These are phyloP conservation scores for Pseudorectes ferrugineus DNA, from an alignment of 2,113 vertebrate genomes.

Conservation along the genomic window DNA sequence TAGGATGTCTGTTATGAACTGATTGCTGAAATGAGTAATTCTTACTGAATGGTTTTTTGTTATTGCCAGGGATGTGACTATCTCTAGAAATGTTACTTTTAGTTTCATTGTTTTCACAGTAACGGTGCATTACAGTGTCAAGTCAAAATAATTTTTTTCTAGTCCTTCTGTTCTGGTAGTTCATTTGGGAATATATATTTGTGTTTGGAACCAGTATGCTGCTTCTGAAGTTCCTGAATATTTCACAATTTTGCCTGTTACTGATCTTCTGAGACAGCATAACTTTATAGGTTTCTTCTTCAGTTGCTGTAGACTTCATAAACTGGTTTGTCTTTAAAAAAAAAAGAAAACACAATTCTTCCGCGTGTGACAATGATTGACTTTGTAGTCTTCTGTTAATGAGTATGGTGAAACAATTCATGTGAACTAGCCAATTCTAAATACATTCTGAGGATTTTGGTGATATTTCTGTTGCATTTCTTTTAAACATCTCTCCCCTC, in stretches of 20 bases:
- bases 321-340: background rate
- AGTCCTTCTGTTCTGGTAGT: conserved; percentile 65
- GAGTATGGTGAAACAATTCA: background rate
- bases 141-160: conserved; percentile 64
- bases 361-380: background rate
- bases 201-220: conserved; percentile 23
- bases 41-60: conserved; percentile 37
- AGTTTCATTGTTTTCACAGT: conserved; percentile 68
- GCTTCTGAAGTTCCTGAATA: conserved; percentile 40
- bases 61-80: conserved; percentile 25
- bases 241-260: conserved; percentile 51
- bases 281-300: background rate
- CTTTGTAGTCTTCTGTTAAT: background rate
- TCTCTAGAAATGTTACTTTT: conserved; percentile 68
- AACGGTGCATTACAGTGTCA: conserved; percentile 67
- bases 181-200: conserved; percentile 59
- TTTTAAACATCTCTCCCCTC: background rate
- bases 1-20: conserved; percentile 20
- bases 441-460: background rate
- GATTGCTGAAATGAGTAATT: conserved; percentile 57
- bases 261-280: conserved; percentile 29
- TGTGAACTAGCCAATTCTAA: background rate
- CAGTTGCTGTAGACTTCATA: background rate
- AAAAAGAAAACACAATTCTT: background rate
- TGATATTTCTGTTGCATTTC: background rate